These are phyloP conservation scores for Glomeris marginata DNA, from an alignment of 2,888 invertebrate genomes.

Conservation along the genomic window DNA sequence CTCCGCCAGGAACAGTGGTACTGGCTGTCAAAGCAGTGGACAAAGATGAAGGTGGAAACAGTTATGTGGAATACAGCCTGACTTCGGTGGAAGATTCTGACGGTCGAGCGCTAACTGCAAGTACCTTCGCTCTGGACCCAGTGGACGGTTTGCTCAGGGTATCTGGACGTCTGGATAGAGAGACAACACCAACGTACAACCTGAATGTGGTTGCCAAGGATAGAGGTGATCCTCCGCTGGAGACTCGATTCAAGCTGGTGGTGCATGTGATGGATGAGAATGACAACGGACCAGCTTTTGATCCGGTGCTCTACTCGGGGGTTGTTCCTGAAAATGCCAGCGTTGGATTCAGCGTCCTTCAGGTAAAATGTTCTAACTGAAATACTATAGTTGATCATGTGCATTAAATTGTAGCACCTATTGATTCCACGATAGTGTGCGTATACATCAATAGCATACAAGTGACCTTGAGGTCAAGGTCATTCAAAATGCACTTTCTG, in stretches of 20 bases:
- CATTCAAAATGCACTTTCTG: too few species aligned
- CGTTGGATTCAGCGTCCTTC: conserved; percentile 76
- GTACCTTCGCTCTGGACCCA: conserved; percentile 58
- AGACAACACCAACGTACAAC: conserved; percentile 55
- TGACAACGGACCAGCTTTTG: conserved; percentile 77
- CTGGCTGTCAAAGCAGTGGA: conserved; percentile 80
- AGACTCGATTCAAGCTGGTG: conserved; percentile 49
- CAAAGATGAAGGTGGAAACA: conserved; percentile 79
- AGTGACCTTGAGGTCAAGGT: too few species aligned
- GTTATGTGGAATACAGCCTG: conserved; percentile 74
- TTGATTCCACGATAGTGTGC: too few species aligned
- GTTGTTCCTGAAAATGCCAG: conserved; percentile 86
- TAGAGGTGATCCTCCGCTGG: conserved; percentile 65
- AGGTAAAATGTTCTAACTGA: too few species aligned
- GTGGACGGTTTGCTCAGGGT: conserved; percentile 77
- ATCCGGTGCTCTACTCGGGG: conserved; percentile 68
- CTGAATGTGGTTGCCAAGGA: conserved; percentile 68
- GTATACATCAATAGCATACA: too few species aligned
- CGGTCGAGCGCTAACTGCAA: too few species aligned
- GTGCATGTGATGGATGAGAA: conserved; percentile 73
- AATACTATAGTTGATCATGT: too few species aligned
- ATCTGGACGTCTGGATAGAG: conserved; percentile 71
- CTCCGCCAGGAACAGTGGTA: conserved; percentile 68
- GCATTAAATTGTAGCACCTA: too few species aligned
- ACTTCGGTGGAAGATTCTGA: conserved; percentile 35